Evolutionary conservation across 2,888 invertebrate species (phyloP).

Genomic region (Cyrtodaria siliqua): DNA sequence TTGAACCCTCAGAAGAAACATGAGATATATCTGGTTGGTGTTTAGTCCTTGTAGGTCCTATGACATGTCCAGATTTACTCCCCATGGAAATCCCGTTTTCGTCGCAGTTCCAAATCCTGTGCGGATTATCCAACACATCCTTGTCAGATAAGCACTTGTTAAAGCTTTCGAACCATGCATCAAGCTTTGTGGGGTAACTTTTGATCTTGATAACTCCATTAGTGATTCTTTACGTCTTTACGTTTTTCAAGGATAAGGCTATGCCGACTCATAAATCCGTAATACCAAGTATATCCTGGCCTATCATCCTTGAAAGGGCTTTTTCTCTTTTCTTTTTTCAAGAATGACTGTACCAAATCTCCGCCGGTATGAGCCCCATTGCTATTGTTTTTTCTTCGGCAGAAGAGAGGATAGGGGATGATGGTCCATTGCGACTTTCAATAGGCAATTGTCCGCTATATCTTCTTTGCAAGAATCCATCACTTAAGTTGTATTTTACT

Average conservation of each 20-base stretch:
- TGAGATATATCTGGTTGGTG: too few species aligned
- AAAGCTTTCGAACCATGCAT: background rate
- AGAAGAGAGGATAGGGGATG: background rate
- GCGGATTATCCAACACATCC: background rate
- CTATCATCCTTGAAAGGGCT: too few species aligned
- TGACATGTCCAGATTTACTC: background rate
- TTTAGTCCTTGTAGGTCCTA: background rate
- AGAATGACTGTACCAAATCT: background rate
- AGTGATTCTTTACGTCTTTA: background rate
- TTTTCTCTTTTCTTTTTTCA: conserved; percentile 4
- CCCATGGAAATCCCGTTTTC: background rate
- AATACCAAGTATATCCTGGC: too few species aligned
- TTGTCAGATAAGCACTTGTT: background rate
- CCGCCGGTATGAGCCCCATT: conserved; percentile 1
- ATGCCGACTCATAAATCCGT: too few species aligned
- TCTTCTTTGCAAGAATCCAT: background rate
- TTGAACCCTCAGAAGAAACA: too few species aligned
- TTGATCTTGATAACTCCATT: background rate
- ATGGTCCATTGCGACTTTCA: background rate
- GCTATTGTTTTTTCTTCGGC: background rate
- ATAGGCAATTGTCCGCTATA: background rate
- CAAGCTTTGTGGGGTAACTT: background rate
- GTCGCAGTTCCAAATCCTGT: background rate
- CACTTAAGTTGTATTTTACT: background rate
- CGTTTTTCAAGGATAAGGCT: background rate